Percentiles rank a stretch among this genome's conserved stretches.
Conservation (phyloP, 1,140 invertebrate genomes). For the Orchestia grillus region DNA sequence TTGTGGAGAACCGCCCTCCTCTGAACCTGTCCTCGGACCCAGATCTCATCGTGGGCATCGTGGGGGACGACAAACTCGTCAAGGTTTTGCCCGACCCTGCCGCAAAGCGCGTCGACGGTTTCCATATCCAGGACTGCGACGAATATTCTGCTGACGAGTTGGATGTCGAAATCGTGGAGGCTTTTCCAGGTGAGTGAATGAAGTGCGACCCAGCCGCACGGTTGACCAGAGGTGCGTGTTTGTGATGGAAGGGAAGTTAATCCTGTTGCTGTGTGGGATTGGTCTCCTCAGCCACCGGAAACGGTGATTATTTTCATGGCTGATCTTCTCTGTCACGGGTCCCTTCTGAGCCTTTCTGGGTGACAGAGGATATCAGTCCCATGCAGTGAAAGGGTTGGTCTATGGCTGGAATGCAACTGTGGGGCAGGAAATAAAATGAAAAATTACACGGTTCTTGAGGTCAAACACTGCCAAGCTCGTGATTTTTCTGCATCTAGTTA, state of each 20-base stretch:
- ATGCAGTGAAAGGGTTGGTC: too few species aligned
- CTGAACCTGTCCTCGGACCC: not conserved
- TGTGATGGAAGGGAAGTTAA: not conserved
- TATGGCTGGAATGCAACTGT: too few species aligned
- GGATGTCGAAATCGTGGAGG: slow-evolving; percentile 29
- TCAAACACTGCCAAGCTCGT: too few species aligned
- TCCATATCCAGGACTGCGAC: slow-evolving; percentile 14
- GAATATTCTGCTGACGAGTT: slow-evolving; percentile 29
- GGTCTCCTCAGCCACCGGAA: too few species aligned
- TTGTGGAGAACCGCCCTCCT: slow-evolving; percentile 27
- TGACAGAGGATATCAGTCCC: too few species aligned
- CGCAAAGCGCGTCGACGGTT: not conserved
- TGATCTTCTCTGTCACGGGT: too few species aligned
- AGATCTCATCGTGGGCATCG: slow-evolving; percentile 25
- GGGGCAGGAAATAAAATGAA: too few species aligned
- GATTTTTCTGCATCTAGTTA: too few species aligned
- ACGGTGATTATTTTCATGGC: too few species aligned
- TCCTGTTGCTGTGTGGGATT: too few species aligned
- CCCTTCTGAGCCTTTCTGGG: too few species aligned
- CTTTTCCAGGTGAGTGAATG: slow-evolving; percentile 13
- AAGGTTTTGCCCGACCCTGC: slow-evolving; percentile 42
- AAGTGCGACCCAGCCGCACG: not conserved
- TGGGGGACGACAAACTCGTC: slow-evolving; percentile 23
- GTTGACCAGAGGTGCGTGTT: not conserved
- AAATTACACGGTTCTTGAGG: too few species aligned